Percentiles rank a stretch among this genome's conserved stretches.
Evolutionary conservation across 1,140 invertebrate species (phyloP).

Genomic region (Procambarus clarkii): DNA sequence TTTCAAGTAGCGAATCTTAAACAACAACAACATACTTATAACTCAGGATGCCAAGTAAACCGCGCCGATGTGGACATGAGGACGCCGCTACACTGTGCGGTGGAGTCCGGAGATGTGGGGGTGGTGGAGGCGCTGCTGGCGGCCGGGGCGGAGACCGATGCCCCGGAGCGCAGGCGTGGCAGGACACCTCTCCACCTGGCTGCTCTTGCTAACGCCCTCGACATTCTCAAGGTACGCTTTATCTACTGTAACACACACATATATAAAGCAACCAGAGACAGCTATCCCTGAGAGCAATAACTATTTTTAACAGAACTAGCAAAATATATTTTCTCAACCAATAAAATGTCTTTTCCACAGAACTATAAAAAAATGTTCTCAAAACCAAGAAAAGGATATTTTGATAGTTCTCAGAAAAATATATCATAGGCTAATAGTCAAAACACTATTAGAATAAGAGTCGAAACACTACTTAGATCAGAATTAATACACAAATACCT

Average conservation of each 20-base stretch:
- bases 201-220: constrained; percentile 11
- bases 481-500: too few species aligned
- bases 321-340: too few species aligned
- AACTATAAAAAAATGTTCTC: too few species aligned
- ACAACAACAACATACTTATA: neutral
- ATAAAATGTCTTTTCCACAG: too few species aligned
- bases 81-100: constrained; percentile 46
- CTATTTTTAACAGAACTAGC: too few species aligned
- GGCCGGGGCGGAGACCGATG: constrained; percentile 15
- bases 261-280: neutral
- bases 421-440: too few species aligned
- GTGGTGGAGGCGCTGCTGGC: constrained; percentile 20
- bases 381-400: too few species aligned
- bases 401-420: too few species aligned
- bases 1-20: too few species aligned
- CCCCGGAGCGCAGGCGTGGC: constrained; percentile 18
- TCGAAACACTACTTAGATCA: too few species aligned
- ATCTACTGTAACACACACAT: neutral
- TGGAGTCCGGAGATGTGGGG: constrained; percentile 27
- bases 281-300: too few species aligned
- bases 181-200: constrained; percentile 46
- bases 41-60: constrained; percentile 27
- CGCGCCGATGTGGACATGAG: neutral
- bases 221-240: constrained; percentile 44
- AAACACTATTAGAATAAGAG: too few species aligned